Conservation (phyloP, 2,113 vertebrate genomes). For the Panthera uncia region DNA sequence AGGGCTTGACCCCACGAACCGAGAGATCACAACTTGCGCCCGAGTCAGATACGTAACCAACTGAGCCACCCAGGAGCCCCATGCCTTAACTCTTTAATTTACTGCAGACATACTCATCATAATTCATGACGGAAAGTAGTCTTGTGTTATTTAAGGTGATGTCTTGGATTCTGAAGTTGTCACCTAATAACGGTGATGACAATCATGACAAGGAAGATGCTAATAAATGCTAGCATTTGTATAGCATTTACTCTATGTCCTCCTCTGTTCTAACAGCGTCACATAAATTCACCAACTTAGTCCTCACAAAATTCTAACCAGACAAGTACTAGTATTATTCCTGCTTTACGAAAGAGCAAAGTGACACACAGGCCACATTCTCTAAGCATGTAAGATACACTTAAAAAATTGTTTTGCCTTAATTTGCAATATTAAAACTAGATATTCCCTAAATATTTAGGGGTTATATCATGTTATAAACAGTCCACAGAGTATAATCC, state of each 20-base stretch:
- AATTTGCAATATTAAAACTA: neutral
- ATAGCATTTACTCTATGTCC: neutral
- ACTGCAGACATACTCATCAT: neutral
- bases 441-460: neutral
- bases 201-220: neutral
- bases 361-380: neutral
- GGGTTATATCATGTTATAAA: neutral
- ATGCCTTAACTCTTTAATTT: neutral
- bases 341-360: neutral
- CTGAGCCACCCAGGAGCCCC: too few species aligned
- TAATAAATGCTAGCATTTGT: neutral
- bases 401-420: neutral
- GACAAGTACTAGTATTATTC: neutral
- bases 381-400: neutral
- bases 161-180: neutral
- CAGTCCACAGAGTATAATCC: neutral
- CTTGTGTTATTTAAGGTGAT: neutral
- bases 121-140: neutral
- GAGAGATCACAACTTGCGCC: too few species aligned
- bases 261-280: neutral
- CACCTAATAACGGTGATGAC: neutral
- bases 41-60: too few species aligned
- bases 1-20: too few species aligned
- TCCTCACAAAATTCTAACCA: neutral
- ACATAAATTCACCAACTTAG: neutral